A percentile compares a stretch with the other conserved stretches of the same genome.
Conservation (phyloP, 2,113 vertebrate genomes). For the Regulus satrapa region DNA sequence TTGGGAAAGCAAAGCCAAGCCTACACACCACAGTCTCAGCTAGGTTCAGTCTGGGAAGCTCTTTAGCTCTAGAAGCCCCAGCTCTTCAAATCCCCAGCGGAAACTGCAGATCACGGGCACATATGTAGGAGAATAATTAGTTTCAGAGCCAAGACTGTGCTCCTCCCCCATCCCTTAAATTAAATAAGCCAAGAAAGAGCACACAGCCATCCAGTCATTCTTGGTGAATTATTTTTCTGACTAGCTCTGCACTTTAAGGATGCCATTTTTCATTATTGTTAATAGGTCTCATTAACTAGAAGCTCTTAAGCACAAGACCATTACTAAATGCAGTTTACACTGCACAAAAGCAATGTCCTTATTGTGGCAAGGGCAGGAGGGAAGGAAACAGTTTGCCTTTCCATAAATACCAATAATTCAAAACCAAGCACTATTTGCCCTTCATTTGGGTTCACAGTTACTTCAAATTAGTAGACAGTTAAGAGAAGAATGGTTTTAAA, state of each 20-base stretch:
- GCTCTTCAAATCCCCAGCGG: not conserved
- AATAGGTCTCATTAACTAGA: slow-evolving; percentile 55
- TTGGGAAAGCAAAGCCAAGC: not conserved
- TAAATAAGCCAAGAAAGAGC: slow-evolving; percentile 40
- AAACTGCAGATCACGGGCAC: not conserved
- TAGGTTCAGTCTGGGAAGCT: not conserved
- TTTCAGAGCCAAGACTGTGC: not conserved
- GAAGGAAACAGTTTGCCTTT: not conserved
- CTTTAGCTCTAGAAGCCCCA: not conserved
- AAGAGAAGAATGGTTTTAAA: not conserved
- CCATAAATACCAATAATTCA: slow-evolving; percentile 28
- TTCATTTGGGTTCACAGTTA: not conserved
- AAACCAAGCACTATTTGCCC: not conserved
- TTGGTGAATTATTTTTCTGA: slow-evolving; percentile 45
- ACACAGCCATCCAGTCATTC: not conserved
- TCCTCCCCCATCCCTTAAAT: slow-evolving; percentile 15
- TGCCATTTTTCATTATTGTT: slow-evolving; percentile 61
- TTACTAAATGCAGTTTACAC: slow-evolving; percentile 52
- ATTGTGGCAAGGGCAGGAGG: slow-evolving; percentile 19
- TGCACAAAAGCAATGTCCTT: slow-evolving; percentile 29
- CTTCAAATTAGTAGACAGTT: not conserved
- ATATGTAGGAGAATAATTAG: not conserved
- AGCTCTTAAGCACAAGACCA: slow-evolving; percentile 46
- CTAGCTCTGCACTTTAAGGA: slow-evolving; percentile 50
- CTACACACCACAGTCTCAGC: not conserved